Evolutionary conservation across 2,888 invertebrate genomes (phyloP).

Genomic region (Eupithecia inturbata): DNA sequence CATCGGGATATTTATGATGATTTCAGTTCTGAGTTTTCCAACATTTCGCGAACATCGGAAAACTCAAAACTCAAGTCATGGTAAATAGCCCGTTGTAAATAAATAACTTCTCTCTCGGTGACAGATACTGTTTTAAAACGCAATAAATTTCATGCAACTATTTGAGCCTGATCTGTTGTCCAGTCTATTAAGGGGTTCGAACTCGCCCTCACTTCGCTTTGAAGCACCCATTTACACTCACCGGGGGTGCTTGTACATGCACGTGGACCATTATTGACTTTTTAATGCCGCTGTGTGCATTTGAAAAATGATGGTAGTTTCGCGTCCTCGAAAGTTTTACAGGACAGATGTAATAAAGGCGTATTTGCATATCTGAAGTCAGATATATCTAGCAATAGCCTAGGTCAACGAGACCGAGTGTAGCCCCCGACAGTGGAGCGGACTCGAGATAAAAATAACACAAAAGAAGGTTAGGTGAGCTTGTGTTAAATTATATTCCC

Average conservation of each 20-base stretch:
- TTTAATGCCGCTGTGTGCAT: constrained; percentile 9
- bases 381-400: constrained; percentile 9
- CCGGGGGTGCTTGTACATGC: constrained; percentile 12
- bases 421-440: constrained; percentile 17
- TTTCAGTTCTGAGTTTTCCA: too few species aligned
- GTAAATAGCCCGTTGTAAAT: too few species aligned
- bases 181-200: constrained; percentile 15
- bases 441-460: constrained; percentile 31
- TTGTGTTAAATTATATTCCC: too few species aligned
- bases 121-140: constrained; percentile 18
- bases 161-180: background rate
- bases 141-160: constrained; percentile 2
- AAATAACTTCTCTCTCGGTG: too few species aligned
- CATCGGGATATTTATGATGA: too few species aligned
- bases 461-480: constrained; percentile 36
- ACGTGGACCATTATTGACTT: constrained; percentile 17
- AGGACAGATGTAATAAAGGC: background rate
- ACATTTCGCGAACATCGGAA: too few species aligned
- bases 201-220: constrained; percentile 24
- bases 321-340: background rate
- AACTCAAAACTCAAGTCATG: too few species aligned
- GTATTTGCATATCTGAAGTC: background rate
- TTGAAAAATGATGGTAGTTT: background rate
- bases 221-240: constrained; percentile 20
- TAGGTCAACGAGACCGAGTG: background rate